Base-by-base conservation (phyloP, 2,888 invertebrate genomes). In the Opisthograptis luteolata region DNA sequence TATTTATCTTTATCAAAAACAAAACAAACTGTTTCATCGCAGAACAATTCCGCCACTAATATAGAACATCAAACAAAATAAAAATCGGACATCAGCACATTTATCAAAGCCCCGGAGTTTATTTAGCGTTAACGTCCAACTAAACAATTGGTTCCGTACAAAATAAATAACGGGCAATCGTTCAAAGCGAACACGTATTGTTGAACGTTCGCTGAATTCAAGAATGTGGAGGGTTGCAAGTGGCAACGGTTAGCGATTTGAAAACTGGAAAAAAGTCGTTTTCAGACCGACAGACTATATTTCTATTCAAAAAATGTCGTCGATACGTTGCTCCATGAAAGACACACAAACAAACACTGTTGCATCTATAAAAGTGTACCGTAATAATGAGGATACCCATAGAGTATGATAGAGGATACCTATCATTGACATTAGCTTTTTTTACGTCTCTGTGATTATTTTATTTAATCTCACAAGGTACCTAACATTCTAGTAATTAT, bases 141-240 rank as follows among this genome's bases (percentile, higher is more conserved):
- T 58, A 58, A 70, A 73, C 76, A 78, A 79, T 76, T 75, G 78
- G 69, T 70, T 73, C 64, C 64, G 66, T 54, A 64, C 69, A 66
- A 66, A 73, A 79, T 68, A 79, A 80, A 79, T 73, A 72, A 72
- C 64, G 28, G 60, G 58, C 63, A 51, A 74, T 78, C 72, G 65
- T 64, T 77, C 76, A 75, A 66, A 68, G 62, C 55, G 55, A 36
- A 51, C 56, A 60, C 60, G 59, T 60, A 59, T 54, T 59, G 51
- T 51, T 35, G 47, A 49, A 56, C 60, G 46, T 31, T 50, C 36
- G 57, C 49, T 59, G 58, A 56, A 64, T 61, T 60, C 62, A 56
- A 57, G 58, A 62, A 62, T 62, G 60, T 52, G 59, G 43, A 13
- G 20, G 55, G 53, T 25, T 52, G 41, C n/a, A 17, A 57, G 28